Evolutionary conservation across 2,113 vertebrate species (phyloP), one percentile per base, ranked within the genome.

Genomic region (Eurystomus gularis): DNA sequence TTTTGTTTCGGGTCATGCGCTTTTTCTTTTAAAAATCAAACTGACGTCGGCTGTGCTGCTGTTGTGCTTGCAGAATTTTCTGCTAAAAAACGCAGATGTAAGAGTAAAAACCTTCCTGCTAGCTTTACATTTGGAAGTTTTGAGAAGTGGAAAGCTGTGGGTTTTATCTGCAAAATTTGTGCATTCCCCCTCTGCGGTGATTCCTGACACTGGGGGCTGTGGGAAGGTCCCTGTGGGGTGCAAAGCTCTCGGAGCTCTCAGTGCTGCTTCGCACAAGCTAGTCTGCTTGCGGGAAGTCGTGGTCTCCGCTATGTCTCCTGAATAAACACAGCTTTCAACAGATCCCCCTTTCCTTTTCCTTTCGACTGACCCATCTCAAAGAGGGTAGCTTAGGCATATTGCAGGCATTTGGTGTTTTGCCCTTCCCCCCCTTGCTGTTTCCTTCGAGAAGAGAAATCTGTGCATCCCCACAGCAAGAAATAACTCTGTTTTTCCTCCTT

Each of bases 1-100:
- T 90, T 95, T 92, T 95, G 83, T 88, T 91, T 94, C 7, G 33
- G 83, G 83, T 96, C 91, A 37, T 9, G 52, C 18, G 62, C 81
- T 88, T 92, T 93, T 93, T 93, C 82, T 92, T 96, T 96, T 79
- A 29, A 58, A 92, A 95, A 93, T 96, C 88, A 79, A 94, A 90
- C 91, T 52, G 95, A 90, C 10, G 17, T 61, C 2, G 77, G 94
- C 77, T 64, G 78, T 72, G 95, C 95, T 96, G 95, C 78, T 70
- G 79, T 87, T 96, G 68, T 52, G 80, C 78, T 96, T 65, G 68
- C 94, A 96, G 85, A 40, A 37, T 94, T 93, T 95, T 96, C 73
- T 96, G 81, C 93, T 97, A 20, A 96, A 92, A 96, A 87, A 80
- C 20, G 90, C 83, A 89, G 72, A 83, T 94, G 82, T 77, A 71